These are phyloP conservation scores for Gobiocypris rarus DNA, from an alignment of 2,113 vertebrate genomes.

Conservation along the genomic window DNA sequence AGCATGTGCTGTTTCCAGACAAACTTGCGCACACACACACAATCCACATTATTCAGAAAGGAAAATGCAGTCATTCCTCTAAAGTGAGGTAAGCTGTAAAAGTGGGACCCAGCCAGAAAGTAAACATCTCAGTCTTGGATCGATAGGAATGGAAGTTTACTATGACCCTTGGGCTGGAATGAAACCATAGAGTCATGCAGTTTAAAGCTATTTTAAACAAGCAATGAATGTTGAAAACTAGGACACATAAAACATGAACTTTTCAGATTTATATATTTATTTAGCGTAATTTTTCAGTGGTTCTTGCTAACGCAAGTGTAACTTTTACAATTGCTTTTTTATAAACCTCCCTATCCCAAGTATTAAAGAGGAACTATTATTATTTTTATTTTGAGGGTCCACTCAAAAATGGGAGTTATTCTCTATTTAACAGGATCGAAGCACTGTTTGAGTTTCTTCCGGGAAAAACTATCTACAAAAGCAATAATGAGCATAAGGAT, in stretches of 20 bases:
- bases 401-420: too few relatives aligned
- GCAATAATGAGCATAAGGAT: not conserved
- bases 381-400: too few relatives aligned
- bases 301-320: not conserved
- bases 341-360: not conserved
- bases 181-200: not conserved
- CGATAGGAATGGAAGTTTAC: slow-evolving; percentile 14
- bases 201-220: slow-evolving; percentile 1
- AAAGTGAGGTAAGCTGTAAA: slow-evolving; percentile 49
- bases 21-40: not conserved
- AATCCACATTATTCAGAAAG: slow-evolving; percentile 48
- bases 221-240: not conserved
- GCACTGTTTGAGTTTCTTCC: too few relatives aligned
- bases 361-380: not conserved
- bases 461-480: not conserved
- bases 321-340: not conserved
- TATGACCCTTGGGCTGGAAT: slow-evolving; percentile 23
- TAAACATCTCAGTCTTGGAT: slow-evolving; percentile 34
- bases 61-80: slow-evolving; percentile 48
- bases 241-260: not conserved
- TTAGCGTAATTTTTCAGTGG: not conserved
- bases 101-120: slow-evolving; percentile 35
- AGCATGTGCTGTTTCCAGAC: slow-evolving; percentile 23
- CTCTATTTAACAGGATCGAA: too few relatives aligned
- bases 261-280: not conserved